A percentile compares a stretch with the other conserved stretches of the same genome.
Conservation (phyloP, 2,113 vertebrate genomes). For the Sminthopsis crassicaudata region DNA sequence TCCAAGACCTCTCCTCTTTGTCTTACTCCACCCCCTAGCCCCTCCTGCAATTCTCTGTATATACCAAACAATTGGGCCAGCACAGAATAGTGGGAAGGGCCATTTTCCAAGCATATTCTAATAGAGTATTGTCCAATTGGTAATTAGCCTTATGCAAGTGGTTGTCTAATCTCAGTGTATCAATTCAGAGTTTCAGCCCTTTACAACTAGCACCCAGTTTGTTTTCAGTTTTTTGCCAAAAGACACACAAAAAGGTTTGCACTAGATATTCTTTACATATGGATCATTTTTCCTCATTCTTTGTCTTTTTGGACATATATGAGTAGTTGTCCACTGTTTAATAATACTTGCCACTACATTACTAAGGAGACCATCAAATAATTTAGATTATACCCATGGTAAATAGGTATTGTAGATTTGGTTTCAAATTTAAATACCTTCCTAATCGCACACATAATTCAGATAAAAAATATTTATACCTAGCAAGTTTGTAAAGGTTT, state of each 20-base stretch:
- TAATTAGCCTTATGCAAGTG: no score
- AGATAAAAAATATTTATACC: neutral
- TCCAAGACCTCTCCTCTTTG: no score
- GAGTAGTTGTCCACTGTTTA: neutral
- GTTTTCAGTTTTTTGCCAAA: neutral
- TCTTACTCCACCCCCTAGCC: no score
- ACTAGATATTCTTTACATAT: neutral
- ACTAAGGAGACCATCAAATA: neutral
- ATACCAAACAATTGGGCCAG: no score
- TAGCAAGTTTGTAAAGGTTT: neutral
- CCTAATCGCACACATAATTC: neutral
- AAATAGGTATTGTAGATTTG: neutral
- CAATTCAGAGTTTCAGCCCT: no score
- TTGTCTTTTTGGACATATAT: neutral
- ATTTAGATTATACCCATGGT: neutral
- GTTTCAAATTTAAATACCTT: neutral
- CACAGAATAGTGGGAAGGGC: no score
- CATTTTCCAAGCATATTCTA: no score
- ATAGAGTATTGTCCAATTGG: no score
- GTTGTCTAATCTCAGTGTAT: no score
- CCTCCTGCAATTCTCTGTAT: no score
- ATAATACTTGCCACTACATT: neutral
- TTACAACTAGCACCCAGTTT: neutral
- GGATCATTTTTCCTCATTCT: neutral
- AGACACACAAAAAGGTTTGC: neutral